phyloP scores from a whole-genome alignment of 2,888 invertebrate genomes.

The Scaptomyza polygonia region DNA sequence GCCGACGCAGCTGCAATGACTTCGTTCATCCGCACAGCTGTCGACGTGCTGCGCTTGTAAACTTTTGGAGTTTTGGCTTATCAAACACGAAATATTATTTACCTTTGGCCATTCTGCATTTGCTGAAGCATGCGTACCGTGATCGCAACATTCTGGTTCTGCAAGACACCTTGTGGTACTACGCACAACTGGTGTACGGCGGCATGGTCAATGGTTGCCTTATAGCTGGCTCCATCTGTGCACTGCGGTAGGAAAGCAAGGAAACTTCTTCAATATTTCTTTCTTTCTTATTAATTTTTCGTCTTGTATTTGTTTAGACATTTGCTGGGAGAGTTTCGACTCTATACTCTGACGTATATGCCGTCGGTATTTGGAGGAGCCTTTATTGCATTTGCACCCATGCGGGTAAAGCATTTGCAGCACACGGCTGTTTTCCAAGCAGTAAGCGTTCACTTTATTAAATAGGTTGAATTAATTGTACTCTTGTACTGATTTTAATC shows the following conservation, averaged over 20 bases:
- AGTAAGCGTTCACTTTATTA: slow-evolving; percentile 59
- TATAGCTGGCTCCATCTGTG: slow-evolving; percentile 53
- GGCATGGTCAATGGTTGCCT: slow-evolving; percentile 51
- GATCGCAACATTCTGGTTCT: slow-evolving; percentile 43
- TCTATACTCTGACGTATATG: slow-evolving; percentile 46
- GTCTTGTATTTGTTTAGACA: slow-evolving; percentile 20
- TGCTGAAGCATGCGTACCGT: slow-evolving; percentile 47
- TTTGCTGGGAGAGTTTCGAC: slow-evolving; percentile 59
- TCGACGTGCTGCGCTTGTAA: slow-evolving; percentile 29
- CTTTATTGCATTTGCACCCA: slow-evolving; percentile 34
- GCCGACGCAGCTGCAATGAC: slow-evolving; percentile 58
- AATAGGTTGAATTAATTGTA: too few species aligned
- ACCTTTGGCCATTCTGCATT: slow-evolving; percentile 65
- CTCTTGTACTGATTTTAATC: neutral
- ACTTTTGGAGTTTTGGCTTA: slow-evolving; percentile 38
- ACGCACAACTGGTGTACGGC: slow-evolving; percentile 46
- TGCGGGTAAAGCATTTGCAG: slow-evolving; percentile 58
- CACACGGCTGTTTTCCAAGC: slow-evolving; percentile 70
- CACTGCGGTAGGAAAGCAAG: slow-evolving; percentile 58
- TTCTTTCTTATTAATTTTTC: neutral
- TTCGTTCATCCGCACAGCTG: slow-evolving; percentile 71
- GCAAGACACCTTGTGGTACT: slow-evolving; percentile 52
- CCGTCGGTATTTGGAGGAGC: slow-evolving; percentile 59
- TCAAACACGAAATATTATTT: slow-evolving; percentile 71
- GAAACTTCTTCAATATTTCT: too few species aligned